These are phyloP conservation scores for Trachurus trachurus DNA, from an alignment of 2,797 vertebrate species.

Conservation along the genomic window DNA sequence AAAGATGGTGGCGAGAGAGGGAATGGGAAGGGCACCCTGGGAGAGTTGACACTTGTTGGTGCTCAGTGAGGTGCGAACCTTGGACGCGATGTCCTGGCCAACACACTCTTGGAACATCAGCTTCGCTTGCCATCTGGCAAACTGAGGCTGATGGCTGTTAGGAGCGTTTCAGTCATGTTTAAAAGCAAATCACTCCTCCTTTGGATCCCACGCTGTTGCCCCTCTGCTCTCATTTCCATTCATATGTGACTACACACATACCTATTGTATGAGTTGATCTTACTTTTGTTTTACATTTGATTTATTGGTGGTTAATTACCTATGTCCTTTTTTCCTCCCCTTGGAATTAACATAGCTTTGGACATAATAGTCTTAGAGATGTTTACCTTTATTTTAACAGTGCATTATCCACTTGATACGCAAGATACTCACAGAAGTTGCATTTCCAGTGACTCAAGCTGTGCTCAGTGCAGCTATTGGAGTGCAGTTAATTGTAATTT, in stretches of 20 bases:
- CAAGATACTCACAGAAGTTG: conserved; percentile 12
- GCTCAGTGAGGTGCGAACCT: conserved; percentile 78
- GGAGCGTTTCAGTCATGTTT: conserved; percentile 56
- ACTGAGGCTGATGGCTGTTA: conserved; percentile 43
- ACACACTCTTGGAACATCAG: conserved; percentile 63
- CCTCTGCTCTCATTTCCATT: conserved; percentile 32
- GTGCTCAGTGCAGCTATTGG: conserved; percentile 30
- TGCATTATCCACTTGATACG: not conserved
- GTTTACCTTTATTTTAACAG: conserved; percentile 5
- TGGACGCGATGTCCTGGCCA: conserved; percentile 63
- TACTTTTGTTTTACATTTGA: not conserved
- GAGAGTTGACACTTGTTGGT: conserved; percentile 82
- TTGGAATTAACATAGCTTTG: not conserved
- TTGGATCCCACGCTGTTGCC: conserved; percentile 21
- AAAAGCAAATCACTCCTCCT: conserved; percentile 57
- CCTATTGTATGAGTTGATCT: not conserved
- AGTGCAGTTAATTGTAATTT: conserved; percentile 67
- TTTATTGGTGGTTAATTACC: not conserved
- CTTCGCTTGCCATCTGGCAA: conserved; percentile 67
- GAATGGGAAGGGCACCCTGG: conserved; percentile 67
- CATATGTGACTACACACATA: not conserved
- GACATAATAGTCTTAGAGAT: not conserved
- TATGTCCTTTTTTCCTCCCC: not conserved
- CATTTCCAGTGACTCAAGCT: conserved; percentile 40
- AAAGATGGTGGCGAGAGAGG: conserved; percentile 42